These are phyloP conservation scores for Scaptomyza caliginosa DNA, from an alignment of 2,888 invertebrate genomes.

Conservation along the genomic window DNA sequence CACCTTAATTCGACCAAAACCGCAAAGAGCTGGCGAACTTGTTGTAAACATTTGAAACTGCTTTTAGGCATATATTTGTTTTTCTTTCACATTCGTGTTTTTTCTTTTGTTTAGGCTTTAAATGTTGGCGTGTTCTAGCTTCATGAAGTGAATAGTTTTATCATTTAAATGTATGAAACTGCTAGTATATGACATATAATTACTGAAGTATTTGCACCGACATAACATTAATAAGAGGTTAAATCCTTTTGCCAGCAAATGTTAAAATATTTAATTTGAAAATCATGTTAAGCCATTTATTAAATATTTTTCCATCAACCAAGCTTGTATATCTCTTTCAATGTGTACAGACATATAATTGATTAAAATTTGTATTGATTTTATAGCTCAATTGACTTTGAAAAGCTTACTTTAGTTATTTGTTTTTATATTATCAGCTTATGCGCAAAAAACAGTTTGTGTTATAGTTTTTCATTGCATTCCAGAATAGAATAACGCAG, in stretches of 20 bases:
- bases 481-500: neutral
- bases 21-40: conserved; percentile 53
- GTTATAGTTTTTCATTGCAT: neutral
- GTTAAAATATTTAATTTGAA: neutral
- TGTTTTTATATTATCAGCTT: neutral
- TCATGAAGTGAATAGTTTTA: neutral
- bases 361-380: neutral
- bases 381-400: neutral
- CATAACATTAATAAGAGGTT: neutral
- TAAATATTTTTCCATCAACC: neutral
- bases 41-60: conserved; percentile 36
- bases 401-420: neutral
- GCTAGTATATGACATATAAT: neutral
- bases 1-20: conserved; percentile 57
- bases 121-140: conserved; percentile 4
- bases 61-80: conserved; percentile 16
- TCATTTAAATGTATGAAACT: neutral
- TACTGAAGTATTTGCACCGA: neutral
- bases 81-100: neutral
- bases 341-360: neutral
- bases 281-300: neutral
- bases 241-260: neutral
- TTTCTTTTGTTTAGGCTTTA: neutral
- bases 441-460: neutral
- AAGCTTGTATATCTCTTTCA: neutral